phyloP scores from a whole-genome alignment of 2,113 vertebrate species.

The Amblyopsis rosae region DNA sequence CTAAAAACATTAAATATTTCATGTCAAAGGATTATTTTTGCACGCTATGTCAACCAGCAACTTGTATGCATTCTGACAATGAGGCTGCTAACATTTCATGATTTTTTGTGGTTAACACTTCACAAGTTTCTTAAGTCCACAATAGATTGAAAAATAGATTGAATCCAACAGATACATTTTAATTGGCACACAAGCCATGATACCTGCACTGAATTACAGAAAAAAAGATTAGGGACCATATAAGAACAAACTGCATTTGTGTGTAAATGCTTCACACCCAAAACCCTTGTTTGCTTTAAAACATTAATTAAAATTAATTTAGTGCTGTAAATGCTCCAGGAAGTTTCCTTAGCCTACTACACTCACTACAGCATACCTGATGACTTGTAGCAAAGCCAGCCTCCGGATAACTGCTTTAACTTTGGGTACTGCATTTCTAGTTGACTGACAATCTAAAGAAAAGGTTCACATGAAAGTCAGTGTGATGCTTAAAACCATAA shows the following conservation, averaged over 20 bases:
- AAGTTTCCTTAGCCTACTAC: background rate
- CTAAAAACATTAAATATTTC: too few species aligned
- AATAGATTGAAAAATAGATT: background rate
- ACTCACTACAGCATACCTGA: background rate
- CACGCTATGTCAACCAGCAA: too few species aligned
- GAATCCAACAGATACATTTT: background rate
- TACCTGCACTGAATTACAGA: background rate
- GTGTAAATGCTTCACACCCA: background rate
- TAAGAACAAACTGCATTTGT: background rate
- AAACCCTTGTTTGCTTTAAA: too few species aligned
- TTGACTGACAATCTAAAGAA: conserved; percentile 14
- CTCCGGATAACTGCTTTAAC: conserved; percentile 9
- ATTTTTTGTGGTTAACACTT: background rate
- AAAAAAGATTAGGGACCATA: background rate
- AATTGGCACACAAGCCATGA: background rate
- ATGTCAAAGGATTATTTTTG: background rate
- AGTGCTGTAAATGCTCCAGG: background rate
- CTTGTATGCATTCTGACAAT: too few species aligned
- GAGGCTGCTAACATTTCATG: background rate
- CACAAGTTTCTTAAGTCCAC: background rate
- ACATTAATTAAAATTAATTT: background rate
- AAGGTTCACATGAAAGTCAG: conserved; percentile 9
- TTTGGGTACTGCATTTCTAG: conserved; percentile 14
- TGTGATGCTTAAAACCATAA: background rate
- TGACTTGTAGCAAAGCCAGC: conserved; percentile 13